phyloP scores from a whole-genome alignment of 2,888 invertebrate species.

The Bimastos eiseni region DNA sequence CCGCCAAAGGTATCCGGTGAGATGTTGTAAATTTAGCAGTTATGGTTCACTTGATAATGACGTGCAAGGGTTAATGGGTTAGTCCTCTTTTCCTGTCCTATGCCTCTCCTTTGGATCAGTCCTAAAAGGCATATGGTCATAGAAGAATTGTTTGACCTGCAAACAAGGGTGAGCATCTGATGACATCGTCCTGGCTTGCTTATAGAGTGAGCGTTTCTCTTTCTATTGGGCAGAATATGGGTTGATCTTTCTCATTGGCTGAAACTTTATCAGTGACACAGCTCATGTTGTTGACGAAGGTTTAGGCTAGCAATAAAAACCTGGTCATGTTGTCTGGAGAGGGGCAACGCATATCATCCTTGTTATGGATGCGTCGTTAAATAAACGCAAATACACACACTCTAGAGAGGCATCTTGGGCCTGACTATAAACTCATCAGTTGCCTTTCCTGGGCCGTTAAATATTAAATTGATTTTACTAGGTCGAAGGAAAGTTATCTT shows the following conservation, averaged over 20 bases:
- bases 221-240: background rate
- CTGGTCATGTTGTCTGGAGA: background rate
- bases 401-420: too few species aligned
- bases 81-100: background rate
- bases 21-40: background rate
- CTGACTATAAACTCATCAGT: background rate
- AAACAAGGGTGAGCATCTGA: background rate
- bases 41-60: background rate
- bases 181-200: background rate
- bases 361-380: too few species aligned
- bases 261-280: background rate
- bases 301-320: background rate
- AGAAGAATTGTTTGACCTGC: background rate
- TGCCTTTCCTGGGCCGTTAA: background rate
- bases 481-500: background rate
- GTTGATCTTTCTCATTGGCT: background rate
- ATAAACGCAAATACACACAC: too few species aligned
- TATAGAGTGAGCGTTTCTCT: background rate
- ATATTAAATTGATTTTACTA: background rate
- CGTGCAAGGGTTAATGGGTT: background rate
- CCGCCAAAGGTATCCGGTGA: background rate
- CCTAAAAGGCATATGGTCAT: too few species aligned
- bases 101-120: too few species aligned
- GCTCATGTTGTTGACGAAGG: background rate
- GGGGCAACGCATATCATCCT: background rate